A percentile compares a stretch with the other conserved stretches of the same genome.
Conservation (phyloP, 1,140 invertebrate genomes). For the Glossosoma conforme region DNA sequence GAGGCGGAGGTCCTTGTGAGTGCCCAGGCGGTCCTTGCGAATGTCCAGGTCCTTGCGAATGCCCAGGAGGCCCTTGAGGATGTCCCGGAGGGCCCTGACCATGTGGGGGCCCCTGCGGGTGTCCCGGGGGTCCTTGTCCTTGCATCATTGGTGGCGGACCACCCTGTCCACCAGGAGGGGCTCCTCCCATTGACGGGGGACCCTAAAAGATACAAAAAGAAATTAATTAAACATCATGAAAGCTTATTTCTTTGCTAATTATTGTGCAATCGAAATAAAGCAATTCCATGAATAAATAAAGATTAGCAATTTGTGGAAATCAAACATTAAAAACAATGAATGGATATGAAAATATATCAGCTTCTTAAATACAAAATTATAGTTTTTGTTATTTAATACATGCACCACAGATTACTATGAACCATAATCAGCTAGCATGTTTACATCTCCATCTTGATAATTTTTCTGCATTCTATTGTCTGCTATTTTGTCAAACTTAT, state of each 20-base stretch:
- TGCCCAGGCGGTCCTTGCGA: slow-evolving; percentile 17
- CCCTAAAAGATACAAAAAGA: slow-evolving; percentile 33
- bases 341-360: too few relatives aligned
- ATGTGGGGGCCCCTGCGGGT: slow-evolving; percentile 27
- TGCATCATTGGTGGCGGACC: slow-evolving; percentile 29
- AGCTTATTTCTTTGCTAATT: neutral
- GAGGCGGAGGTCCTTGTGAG: slow-evolving; percentile 21
- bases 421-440: too few relatives aligned
- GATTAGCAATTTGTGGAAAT: too few relatives aligned
- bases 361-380: too few relatives aligned
- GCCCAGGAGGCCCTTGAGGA: slow-evolving; percentile 26
- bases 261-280: too few relatives aligned
- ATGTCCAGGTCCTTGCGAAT: slow-evolving; percentile 18
- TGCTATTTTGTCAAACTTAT: too few relatives aligned
- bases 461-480: too few relatives aligned
- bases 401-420: too few relatives aligned
- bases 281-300: too few relatives aligned
- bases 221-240: neutral
- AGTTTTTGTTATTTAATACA: too few relatives aligned
- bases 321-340: too few relatives aligned
- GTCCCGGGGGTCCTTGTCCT: slow-evolving; percentile 37
- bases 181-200: slow-evolving; percentile 40
- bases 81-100: slow-evolving; percentile 29
- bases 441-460: too few relatives aligned
- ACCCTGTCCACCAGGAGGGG: slow-evolving; percentile 35